Base-by-base conservation (phyloP, 2,797 vertebrate genomes). In the Parauchenoglanis ngamensis region DNA sequence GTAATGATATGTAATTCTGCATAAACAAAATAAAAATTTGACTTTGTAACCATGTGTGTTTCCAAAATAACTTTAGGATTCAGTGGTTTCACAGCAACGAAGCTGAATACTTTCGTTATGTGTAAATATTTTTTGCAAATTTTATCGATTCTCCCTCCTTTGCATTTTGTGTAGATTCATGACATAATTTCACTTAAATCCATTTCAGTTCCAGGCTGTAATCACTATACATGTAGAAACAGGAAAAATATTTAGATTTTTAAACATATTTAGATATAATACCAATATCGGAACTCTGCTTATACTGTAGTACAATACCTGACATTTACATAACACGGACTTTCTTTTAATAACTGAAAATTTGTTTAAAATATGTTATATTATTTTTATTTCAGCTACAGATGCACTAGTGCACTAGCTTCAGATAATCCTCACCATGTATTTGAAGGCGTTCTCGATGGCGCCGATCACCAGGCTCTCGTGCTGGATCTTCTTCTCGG, bases 361-460 rank as follows among this genome's bases (percentile, higher is more conserved):
- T 40, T 4, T 40, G 13, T 59, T n/a, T 40, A 80, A 44, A 63
- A 81, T 35, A 35, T 40, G 40, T 40, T 40, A 40, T 40, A 40
- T 3, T 40, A 40, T 40, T 40, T 40, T 40, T 40, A 40, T 40
- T 40, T 40, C 40, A 40, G 40, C 40, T 40, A 40, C 40, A 12
- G 56, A 59, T 3, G 0, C 4, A 23, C 31, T 40, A 82, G 1
- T 3, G 0, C 4, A 23, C 31, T 40, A 82, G 1, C 0, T 15
- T 7, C 15, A 19, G 40, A 65, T 15, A 28, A 49, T 54, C 46
- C 97, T 91, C 95, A 99, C 98, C 98, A 99, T 99, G 89, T 98
- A 97, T 93, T 95, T 98, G 94, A 99, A 99, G 1, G 98, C 98
- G 56, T 97, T 98, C 94, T 99, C 98, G 52, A 99, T 95, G 23